These are phyloP conservation scores for Drosophila paulistorum DNA, from an alignment of 1,140 invertebrate species.

Conservation along the genomic window DNA sequence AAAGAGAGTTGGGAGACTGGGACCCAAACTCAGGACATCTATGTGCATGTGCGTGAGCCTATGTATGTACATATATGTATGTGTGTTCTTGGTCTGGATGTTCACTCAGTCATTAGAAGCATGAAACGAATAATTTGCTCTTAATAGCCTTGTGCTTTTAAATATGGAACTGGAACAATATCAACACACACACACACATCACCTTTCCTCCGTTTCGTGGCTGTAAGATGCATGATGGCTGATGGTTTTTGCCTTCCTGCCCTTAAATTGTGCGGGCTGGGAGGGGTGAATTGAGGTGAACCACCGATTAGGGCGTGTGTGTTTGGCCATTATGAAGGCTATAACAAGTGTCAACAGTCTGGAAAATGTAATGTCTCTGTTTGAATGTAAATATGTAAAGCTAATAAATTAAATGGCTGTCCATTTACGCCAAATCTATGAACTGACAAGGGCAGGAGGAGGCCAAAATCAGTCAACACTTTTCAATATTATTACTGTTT, in stretches of 20 bases:
- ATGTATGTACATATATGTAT: background rate
- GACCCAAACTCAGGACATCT: background rate
- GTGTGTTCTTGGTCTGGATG: constrained; percentile 23
- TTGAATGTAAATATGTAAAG: background rate
- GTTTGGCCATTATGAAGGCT: background rate
- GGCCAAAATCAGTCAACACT: background rate
- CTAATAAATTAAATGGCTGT: constrained; percentile 7
- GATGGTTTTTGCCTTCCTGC: constrained; percentile 3
- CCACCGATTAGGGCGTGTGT: constrained; percentile 5
- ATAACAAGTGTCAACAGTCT: constrained; percentile 12
- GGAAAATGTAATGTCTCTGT: constrained; percentile 8
- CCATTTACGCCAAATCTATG: background rate
- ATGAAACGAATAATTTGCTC: constrained; percentile 38
- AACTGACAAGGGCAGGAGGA: too few species aligned
- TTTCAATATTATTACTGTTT: background rate
- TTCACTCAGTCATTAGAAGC: constrained; percentile 36
- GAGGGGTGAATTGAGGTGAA: background rate
- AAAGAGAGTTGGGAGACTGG: background rate
- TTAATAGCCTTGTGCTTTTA: constrained; percentile 38
- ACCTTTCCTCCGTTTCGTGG: background rate
- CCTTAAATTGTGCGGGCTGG: background rate
- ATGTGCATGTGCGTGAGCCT: background rate
- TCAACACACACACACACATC: constrained; percentile 3
- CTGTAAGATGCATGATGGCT: constrained; percentile 6
- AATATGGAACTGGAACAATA: constrained; percentile 29